A percentile compares a stretch with the other conserved stretches of the same genome.
Evolutionary conservation across 2,888 invertebrate genomes (phyloP).

Genomic region (Caenorhabditis sinica): DNA sequence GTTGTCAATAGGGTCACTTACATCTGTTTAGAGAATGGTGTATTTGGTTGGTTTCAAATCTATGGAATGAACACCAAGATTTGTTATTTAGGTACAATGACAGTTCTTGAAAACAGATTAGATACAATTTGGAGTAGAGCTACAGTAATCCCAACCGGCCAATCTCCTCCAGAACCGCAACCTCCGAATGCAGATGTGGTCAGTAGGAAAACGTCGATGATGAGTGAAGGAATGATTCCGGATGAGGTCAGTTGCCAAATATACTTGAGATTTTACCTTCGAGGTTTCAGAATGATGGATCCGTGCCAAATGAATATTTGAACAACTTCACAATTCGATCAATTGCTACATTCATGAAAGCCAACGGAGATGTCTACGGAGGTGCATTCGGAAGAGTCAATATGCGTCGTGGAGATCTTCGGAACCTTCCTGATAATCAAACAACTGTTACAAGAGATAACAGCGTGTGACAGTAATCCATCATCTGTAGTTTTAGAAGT

Average conservation of each 20-base stretch:
- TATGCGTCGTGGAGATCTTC: conserved; percentile 71
- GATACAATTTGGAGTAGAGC: conserved; percentile 63
- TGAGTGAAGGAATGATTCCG: conserved; percentile 60
- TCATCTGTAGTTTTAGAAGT: not conserved
- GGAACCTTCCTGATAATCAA: conserved; percentile 56
- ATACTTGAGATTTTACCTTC: not conserved
- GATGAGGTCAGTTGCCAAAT: conserved; percentile 42
- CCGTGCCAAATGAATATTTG: conserved; percentile 69
- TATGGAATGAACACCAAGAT: not conserved
- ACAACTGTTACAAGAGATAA: conserved; percentile 46
- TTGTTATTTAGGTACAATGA: conserved; percentile 65
- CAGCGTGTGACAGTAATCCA: conserved; percentile 7
- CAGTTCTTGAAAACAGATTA: conserved; percentile 72
- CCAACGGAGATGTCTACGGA: conserved; percentile 74
- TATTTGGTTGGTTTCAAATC: conserved; percentile 66
- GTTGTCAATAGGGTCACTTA: conserved; percentile 76
- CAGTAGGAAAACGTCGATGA: conserved; percentile 43
- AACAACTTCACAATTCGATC: conserved; percentile 77
- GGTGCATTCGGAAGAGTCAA: conserved; percentile 76
- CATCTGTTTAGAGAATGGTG: conserved; percentile 74
- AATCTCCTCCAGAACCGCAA: conserved; percentile 12
- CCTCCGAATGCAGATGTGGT: not conserved
- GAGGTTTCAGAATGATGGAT: conserved; percentile 38
- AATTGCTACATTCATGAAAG: conserved; percentile 75
- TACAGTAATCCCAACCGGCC: conserved; percentile 44